Conservation (phyloP, 23 tunicate genomes). For the Halocynthia aurantium region DNA sequence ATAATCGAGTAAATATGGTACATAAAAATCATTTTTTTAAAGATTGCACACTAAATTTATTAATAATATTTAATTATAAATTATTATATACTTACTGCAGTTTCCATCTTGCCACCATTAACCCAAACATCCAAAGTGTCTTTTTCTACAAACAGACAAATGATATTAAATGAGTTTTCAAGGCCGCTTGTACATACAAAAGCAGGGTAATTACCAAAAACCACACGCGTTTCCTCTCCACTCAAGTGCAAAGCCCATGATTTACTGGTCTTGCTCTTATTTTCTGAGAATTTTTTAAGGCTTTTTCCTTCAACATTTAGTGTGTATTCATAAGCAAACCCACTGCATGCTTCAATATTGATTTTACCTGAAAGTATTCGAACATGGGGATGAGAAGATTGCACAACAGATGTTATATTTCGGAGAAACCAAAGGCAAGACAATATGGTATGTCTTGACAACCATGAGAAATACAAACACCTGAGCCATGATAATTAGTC, state of each 20-base stretch:
- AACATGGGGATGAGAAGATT: no score
- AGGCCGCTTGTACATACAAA: background rate
- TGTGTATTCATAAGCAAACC: slow-evolving; percentile 91
- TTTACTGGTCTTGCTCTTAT: slow-evolving; percentile 76
- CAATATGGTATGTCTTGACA: no score
- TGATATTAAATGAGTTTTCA: background rate
- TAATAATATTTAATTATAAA: background rate
- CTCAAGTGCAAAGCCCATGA: slow-evolving; percentile 55
- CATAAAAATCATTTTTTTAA: no score
- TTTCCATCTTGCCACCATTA: slow-evolving; percentile 87
- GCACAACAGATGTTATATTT: no score
- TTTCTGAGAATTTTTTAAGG: slow-evolving; percentile 74
- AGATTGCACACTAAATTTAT: no score
- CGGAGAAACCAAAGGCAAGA: no score
- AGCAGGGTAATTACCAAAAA: slow-evolving; percentile 40
- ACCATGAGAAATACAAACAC: no score
- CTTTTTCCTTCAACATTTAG: slow-evolving; percentile 72
- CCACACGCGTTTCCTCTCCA: slow-evolving; percentile 67
- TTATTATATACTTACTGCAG: slow-evolving; percentile 61
- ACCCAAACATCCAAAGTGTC: slow-evolving; percentile 95
- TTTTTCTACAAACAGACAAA: slow-evolving; percentile 52
- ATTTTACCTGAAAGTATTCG: slow-evolving; percentile 38
- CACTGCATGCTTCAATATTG: slow-evolving; percentile 64
- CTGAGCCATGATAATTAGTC: no score
- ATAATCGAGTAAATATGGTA: no score